Base-by-base conservation (phyloP, 2,113 vertebrate species). In the Anguilla japonica region DNA sequence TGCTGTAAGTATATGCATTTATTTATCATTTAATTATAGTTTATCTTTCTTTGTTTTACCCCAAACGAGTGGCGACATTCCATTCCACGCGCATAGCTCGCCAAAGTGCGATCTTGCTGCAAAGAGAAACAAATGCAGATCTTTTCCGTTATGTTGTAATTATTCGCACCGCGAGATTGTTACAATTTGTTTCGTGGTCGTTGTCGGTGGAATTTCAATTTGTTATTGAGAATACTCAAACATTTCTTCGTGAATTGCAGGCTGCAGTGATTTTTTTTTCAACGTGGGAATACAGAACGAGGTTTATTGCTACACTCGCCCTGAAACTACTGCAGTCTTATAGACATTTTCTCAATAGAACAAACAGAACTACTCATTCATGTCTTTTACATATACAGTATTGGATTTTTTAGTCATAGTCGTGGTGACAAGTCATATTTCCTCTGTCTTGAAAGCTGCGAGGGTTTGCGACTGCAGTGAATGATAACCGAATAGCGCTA, bases 1-100 rank as follows among this genome's bases (percentile, higher is more conserved):
- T 95, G 97, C 97, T 96, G 98, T 99, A 95, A 99, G 98, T 98
- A 97, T 88, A 9, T 60, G 89, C 88, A 5, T 87, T 46, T 75
- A 88, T 84, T 79, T 46, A 34, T 81, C 18, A 60, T 60, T 56
- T 41, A 29, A 41, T 13, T 34, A 14, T 46, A 82, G 79, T 84
- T 80, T 2, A 13, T 79, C 2, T 29, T 34, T 75, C n/a, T 29
- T 75, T 39, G n/a, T 40, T 87, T 43, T 79, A 81, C 56, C 57
- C 63, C 41, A 18, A 79, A 50, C 53, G 16, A 67, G 20, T 81
- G 83, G 50, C 88, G 85, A 85, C 89, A 88, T 85, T 89, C 83
- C 88, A 34, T 89, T 91, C 91, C 89, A 89, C 91, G 89, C 92
- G 89, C 90, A 87, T 87, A 88, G 86, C 60, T 85, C 91, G 88